Conservation (phyloP, 2,797 vertebrate species). For the Zenarchopterus dispar region DNA sequence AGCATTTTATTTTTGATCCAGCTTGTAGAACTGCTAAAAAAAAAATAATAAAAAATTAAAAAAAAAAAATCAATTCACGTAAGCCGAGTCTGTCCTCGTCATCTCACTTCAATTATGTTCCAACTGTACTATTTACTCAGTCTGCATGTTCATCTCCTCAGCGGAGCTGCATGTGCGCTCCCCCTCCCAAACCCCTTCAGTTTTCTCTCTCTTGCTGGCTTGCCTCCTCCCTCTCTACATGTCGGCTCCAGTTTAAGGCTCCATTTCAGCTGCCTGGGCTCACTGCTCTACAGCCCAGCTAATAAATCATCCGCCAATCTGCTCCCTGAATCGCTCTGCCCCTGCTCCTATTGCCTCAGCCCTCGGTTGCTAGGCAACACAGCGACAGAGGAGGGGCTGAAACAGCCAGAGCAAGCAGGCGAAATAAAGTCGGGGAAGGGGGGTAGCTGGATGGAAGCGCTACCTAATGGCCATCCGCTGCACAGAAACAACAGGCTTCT, state of each 20-base stretch:
- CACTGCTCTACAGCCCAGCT: conserved; percentile 84
- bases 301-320: conserved; percentile 95
- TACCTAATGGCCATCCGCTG: conserved; percentile 88
- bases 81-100: conserved; percentile 65
- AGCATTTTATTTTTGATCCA: conserved; percentile 34
- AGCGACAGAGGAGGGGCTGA: conserved; percentile 74
- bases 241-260: conserved; percentile 84
- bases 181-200: conserved; percentile 32
- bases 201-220: conserved; percentile 54
- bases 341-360: conserved; percentile 86
- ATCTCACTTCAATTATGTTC: conserved; percentile 80
- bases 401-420: conserved; percentile 70
- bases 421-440: conserved; percentile 2
- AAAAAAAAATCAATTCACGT: conserved; percentile 61
- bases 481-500: conserved; percentile 89
- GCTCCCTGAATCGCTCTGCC: conserved; percentile 88
- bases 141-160: conserved; percentile 50
- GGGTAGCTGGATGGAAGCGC: conserved; percentile 68
- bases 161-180: conserved; percentile 47
- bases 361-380: conserved; percentile 92
- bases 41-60: too few species aligned
- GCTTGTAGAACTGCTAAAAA: conserved; percentile 26
- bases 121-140: conserved; percentile 76
- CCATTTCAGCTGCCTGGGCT: conserved; percentile 89
- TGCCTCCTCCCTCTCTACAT: conserved; percentile 65